These are phyloP conservation scores for Crossocerus cetratus DNA, from an alignment of 2,888 invertebrate species.

Conservation along the genomic window DNA sequence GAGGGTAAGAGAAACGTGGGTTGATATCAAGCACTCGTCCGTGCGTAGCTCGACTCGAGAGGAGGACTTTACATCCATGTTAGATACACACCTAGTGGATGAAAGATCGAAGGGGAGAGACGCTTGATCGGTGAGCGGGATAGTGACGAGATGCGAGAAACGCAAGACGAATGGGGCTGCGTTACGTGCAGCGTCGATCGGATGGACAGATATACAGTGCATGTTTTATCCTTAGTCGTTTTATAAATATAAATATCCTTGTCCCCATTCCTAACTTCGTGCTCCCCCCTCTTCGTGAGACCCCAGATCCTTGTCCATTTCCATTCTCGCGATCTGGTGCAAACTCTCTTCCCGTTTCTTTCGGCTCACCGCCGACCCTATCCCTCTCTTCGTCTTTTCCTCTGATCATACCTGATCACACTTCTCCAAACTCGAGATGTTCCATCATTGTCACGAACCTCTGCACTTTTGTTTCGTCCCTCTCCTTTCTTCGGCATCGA, in stretches of 20 bases:
- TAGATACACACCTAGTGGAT: slow-evolving; percentile 5
- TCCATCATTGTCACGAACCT: slow-evolving; percentile 36
- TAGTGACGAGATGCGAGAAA: slow-evolving; percentile 17
- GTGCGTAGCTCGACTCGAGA: slow-evolving; percentile 31
- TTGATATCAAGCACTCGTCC: slow-evolving; percentile 26
- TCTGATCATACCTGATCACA: slow-evolving; percentile 38
- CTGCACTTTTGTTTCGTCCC: slow-evolving; percentile 27
- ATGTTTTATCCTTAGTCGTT: slow-evolving; percentile 72
- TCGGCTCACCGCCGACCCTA: neutral
- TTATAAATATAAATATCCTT: slow-evolving; percentile 69
- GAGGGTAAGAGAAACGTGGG: slow-evolving; percentile 23
- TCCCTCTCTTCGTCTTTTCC: slow-evolving; percentile 21
- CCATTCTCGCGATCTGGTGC: slow-evolving; percentile 6
- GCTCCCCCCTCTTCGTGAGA: slow-evolving; percentile 28
- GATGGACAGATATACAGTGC: slow-evolving; percentile 64
- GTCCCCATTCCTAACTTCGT: slow-evolving; percentile 39
- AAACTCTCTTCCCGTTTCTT: slow-evolving; percentile 6
- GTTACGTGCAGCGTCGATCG: slow-evolving; percentile 51
- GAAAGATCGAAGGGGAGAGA: slow-evolving; percentile 14
- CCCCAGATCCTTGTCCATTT: slow-evolving; percentile 14
- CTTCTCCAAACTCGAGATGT: slow-evolving; percentile 43
- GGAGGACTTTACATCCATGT: slow-evolving; percentile 13
- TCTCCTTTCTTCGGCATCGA: slow-evolving; percentile 15
- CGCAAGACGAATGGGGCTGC: slow-evolving; percentile 21
- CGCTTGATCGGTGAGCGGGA: slow-evolving; percentile 1